Conservation (phyloP, 2,888 invertebrate genomes). For the Drosophila villosipedis region DNA sequence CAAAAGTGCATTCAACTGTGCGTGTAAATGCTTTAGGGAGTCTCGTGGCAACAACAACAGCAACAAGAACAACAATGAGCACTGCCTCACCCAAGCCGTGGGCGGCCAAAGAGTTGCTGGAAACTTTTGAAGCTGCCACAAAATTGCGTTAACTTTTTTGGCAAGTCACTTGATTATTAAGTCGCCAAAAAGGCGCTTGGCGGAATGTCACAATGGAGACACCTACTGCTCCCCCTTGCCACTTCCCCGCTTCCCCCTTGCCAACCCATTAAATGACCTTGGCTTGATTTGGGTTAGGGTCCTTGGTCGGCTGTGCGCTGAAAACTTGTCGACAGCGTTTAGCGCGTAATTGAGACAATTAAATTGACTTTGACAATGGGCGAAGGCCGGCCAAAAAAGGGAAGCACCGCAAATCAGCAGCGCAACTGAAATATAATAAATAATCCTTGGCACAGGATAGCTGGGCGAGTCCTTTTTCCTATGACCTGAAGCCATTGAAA, state of each 20-base stretch:
- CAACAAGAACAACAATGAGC: constrained; percentile 18
- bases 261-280: constrained; percentile 45
- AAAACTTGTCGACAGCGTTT: constrained; percentile 61
- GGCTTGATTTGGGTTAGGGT: constrained; percentile 66
- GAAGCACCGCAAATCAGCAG: constrained; percentile 64
- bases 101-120: constrained; percentile 55
- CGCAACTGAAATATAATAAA: constrained; percentile 66
- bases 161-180: constrained; percentile 76
- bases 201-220: constrained; percentile 60
- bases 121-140: constrained; percentile 76
- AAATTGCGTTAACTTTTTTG: constrained; percentile 77
- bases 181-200: constrained; percentile 27
- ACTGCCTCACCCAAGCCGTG: background rate
- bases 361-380: constrained; percentile 78
- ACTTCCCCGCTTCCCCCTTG: background rate
- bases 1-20: constrained; percentile 78
- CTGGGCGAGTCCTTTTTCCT: background rate
- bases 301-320: constrained; percentile 34
- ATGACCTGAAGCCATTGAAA: background rate
- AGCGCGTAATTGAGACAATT: constrained; percentile 80
- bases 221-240: background rate
- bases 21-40: constrained; percentile 56
- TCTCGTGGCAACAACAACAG: background rate
- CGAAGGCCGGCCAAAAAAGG: constrained; percentile 19
- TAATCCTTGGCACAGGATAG: constrained; percentile 39